Base-by-base conservation (phyloP, 2,113 vertebrate species). In the Carlito syrichta region DNA sequence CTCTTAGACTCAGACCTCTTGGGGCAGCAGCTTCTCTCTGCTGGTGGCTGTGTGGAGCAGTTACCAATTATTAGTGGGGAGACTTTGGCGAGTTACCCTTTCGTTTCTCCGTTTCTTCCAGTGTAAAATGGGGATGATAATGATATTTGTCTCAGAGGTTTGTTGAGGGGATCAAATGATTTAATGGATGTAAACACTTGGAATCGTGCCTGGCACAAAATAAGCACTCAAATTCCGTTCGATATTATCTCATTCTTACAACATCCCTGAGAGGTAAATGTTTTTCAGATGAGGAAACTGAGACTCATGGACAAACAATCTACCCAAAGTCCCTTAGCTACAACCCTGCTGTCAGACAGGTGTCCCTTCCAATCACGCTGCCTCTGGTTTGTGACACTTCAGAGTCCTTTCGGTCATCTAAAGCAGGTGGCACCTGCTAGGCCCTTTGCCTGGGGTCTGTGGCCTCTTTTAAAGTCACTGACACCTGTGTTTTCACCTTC, bases 271-370 rank as follows among this genome's bases (percentile, higher is more conserved):
- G 45, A 77, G 54, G 43, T 23, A 43, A 52, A 30, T 73, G 45
- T 12, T 58, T 94, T 93, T 95, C 50, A 82, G 83, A 48, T 66
- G 93, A 95, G 82, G 85, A 97, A 95, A 94, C 95, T 56, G 58
- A 95, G 66, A 58, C 43, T 74, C 6, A 9, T 6, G 38, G 35
- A 73, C 54, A 62, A 73, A 50, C 35, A 58, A 79, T 91, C 90
- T 77, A 38, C n/a, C 63, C 20, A 4, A 19, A 40, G 38, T 12
- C 16, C 6, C 43, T 60, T 25, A 48, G 35, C 73, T 62, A 4
- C 63, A 54, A 13, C n/a, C 17, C 54, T 78, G 58, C 14, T 52
- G 25, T 74, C 22, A n/a, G 69, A 74, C 23, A 60, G 66, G 58
- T 25, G 48, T 82, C 0, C 0, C n/a, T 76, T 69, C 50, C 38